phyloP scores from a whole-genome alignment of 2,888 invertebrate species.

The Capitulum mitella region DNA sequence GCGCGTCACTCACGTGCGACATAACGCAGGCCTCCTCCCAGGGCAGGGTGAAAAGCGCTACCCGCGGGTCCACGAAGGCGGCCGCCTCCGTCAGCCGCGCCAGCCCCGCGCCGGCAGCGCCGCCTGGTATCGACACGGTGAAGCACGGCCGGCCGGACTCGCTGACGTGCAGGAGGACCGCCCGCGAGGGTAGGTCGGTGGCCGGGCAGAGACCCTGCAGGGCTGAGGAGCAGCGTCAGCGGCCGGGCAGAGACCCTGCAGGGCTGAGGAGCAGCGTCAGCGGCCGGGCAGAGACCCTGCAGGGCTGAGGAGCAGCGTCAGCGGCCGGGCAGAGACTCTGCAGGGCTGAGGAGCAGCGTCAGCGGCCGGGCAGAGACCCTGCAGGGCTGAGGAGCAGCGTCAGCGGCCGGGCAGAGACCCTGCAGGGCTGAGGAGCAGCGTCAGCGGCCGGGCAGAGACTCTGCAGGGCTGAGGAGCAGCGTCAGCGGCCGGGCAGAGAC shows the following conservation, averaged over 20 bases:
- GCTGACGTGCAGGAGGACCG: conserved; percentile 13
- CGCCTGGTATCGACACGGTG: conserved; percentile 3
- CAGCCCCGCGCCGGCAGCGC: neutral
- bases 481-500: neutral
- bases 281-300: neutral
- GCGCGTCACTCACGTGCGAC: conserved; percentile 38
- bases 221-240: neutral
- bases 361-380: no score
- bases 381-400: no score
- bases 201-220: neutral
- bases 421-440: neutral
- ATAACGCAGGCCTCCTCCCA: conserved; percentile 36
- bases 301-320: neutral
- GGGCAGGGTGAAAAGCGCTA: conserved; percentile 38
- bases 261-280: neutral
- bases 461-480: neutral
- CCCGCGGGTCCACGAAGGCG: conserved; percentile 38
- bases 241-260: neutral
- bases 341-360: no score
- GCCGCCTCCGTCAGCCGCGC: neutral
- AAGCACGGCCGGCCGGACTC: conserved; percentile 20
- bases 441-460: neutral
- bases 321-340: no score
- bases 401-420: neutral
- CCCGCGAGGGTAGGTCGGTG: neutral